Evolutionary conservation across 2,888 invertebrate species (phyloP), one percentile per base, ranked within the genome.

Genomic region (Fragum whitleyi): DNA sequence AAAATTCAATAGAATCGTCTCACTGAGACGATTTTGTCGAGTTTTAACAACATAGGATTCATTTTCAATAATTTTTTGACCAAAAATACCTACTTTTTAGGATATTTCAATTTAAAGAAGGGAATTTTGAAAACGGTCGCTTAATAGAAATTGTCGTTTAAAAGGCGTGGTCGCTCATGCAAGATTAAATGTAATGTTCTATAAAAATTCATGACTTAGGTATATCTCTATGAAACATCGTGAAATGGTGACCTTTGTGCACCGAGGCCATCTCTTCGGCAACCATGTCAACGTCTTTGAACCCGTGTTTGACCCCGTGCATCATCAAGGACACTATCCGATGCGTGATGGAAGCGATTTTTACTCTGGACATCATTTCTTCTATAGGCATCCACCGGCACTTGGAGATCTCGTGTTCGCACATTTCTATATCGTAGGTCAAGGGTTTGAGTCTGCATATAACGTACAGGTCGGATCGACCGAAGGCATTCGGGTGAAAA

Each of bases 391-490:
- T 92, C 93, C 93, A 93, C 73, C 86, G 83, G 73, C 92, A 92
- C 11, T 83, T 81, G 19, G 80, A 84, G 16, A 93, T 91, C 86
- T 93, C 93, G 21, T 87, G 82, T 16, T 76, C 76, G 83, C 92
- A 92, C 6, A 90, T 91, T 28, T 78, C 73, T 19, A 93, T 87
- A 70, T 92, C 91, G 75, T 87, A 90, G 23, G 89, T 91, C 29
- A 89, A 39, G 23, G 93, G 92, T 59, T 74, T 88, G 59, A 93
- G 78, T n/a, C 92, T 88, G 80, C 93, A 93, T 6, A 93, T 86
- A 36, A 93, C 84, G 84, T 91, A 93, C 16, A 93, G 75, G 77
- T 93, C 93, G 9, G 93, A 93, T 21, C 93, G 89, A 2, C 93
- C 93, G 77, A 91, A 93, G 0, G 93, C 93, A 5, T 87, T 88